Evolutionary conservation across 1,140 invertebrate species (phyloP).

Genomic region (Monochamus saltuarius): DNA sequence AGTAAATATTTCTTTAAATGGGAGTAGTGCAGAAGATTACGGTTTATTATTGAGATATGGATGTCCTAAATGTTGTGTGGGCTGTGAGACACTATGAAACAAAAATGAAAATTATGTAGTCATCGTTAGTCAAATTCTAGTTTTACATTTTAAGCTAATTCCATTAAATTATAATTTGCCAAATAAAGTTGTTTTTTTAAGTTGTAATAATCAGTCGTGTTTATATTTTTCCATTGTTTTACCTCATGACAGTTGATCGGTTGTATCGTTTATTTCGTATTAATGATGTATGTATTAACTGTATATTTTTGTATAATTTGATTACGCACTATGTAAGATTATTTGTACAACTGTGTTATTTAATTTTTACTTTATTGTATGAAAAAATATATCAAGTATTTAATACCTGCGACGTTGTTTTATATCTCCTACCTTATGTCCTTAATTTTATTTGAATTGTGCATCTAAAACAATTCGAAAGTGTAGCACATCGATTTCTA

Average conservation of each 20-base stretch:
- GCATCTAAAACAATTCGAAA: too few species aligned
- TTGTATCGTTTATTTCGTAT: not conserved
- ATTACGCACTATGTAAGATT: not conserved
- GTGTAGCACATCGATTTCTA: too few species aligned
- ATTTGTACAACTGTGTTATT: conserved; percentile 6
- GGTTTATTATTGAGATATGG: conserved; percentile 2
- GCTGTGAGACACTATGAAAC: conserved; percentile 11
- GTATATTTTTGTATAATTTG: conserved; percentile 16
- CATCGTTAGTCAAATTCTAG: conserved; percentile 2
- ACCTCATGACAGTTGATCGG: conserved; percentile 11
- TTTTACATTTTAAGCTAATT: conserved; percentile 12
- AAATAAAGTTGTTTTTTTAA: not conserved
- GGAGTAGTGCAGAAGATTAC: not conserved
- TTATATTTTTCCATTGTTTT: conserved; percentile 7
- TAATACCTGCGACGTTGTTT: too few species aligned
- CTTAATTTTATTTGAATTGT: too few species aligned
- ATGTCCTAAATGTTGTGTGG: conserved; percentile 13
- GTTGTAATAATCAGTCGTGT: not conserved
- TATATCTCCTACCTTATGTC: too few species aligned
- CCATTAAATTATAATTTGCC: not conserved
- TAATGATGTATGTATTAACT: conserved; percentile 6
- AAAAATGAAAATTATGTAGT: not conserved
- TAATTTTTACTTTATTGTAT: conserved; percentile 15
- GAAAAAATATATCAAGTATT: not conserved
- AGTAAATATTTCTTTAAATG: too few species aligned